Evolutionary conservation across 2,797 vertebrate genomes (phyloP), one percentile per base, ranked within the genome.

Genomic region (Bovichtus variegatus): DNA sequence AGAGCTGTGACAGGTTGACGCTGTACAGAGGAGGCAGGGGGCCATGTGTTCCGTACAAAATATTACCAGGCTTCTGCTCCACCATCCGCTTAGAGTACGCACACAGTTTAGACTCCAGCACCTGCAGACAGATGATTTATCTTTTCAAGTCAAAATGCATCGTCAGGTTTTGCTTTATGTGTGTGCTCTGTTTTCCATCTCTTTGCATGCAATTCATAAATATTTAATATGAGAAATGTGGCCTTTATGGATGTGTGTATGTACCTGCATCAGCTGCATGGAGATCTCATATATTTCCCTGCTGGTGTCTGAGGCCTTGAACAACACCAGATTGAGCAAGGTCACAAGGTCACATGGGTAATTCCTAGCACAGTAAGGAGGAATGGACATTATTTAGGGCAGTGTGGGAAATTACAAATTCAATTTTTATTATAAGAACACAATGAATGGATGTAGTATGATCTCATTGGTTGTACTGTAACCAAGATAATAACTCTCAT

Each of bases 201-300:
- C 18, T 40, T 47, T 58, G n/a, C 18, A 15, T 69, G 34, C 34
- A 40, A 40, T 16, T 15, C 10, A 31, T 49, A 51, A 23, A 55
- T 19, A 36, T 25, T 21, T 5, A 31, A 34, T 13, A 82, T 5
- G 18, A 11, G 29, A 65, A 36, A 1, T 23, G 15, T 34, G 40
- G 21, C 43, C 34, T 60, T 9, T 58, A 36, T 69, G 29, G 47
- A n/a, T 53, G n/a, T 25, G 46, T 74, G 53, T 25, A 63, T 91
- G 1, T 95, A 96, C 98, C 97, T 99, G 98, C 97, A 99, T 99
- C 76, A 99, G 96, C 93, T 99, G 98, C 97, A 99, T 99, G 81
- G 98, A 98, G 86, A 99, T 98, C 93, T 99, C 98, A 86, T 99
- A 99, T 80, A 99, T 98, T 87, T 99, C 98, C 86, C 98, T 95